Conservation (phyloP, 37 sponge, comb jelly and placozoan genomes). For the Spongilla lacustris region DNA sequence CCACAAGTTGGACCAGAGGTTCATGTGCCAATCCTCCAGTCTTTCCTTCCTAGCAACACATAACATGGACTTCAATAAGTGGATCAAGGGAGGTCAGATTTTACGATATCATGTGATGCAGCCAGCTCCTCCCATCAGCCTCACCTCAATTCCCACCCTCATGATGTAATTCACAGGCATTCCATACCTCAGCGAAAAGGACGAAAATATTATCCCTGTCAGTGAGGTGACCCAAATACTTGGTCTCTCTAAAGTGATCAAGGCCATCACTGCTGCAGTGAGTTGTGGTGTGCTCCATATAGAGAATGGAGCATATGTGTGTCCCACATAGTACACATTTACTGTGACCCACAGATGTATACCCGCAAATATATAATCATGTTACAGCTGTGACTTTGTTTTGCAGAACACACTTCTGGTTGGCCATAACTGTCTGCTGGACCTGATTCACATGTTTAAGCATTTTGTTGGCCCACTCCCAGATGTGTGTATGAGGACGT, state of each 20-base stretch:
- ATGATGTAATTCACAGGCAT: constrained; percentile 15
- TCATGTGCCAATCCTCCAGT: constrained; percentile 40
- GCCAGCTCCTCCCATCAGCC: not conserved
- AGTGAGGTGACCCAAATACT: not conserved
- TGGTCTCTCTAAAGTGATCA: constrained; percentile 26
- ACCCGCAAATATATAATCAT: too few species aligned
- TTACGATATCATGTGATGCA: not conserved
- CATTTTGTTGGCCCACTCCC: constrained; percentile 42
- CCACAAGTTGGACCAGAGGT: constrained; percentile 14
- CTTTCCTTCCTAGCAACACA: constrained; percentile 11
- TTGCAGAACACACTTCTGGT: constrained; percentile 26
- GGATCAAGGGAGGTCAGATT: constrained; percentile 32
- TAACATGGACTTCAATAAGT: constrained; percentile 52
- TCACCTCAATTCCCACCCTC: too few species aligned
- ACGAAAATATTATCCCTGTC: not conserved
- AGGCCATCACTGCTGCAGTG: constrained; percentile 7
- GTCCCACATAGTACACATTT: too few species aligned
- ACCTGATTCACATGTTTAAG: constrained; percentile 21
- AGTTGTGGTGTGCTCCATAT: not conserved
- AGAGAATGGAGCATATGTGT: not conserved
- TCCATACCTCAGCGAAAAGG: constrained; percentile 10
- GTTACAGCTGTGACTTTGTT: not conserved
- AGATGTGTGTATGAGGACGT: constrained; percentile 9
- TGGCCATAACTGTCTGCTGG: constrained; percentile 40
- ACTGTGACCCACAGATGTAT: not conserved